Conservation (phyloP, 1,140 invertebrate genomes). For the Drosophila yakuba region DNA sequence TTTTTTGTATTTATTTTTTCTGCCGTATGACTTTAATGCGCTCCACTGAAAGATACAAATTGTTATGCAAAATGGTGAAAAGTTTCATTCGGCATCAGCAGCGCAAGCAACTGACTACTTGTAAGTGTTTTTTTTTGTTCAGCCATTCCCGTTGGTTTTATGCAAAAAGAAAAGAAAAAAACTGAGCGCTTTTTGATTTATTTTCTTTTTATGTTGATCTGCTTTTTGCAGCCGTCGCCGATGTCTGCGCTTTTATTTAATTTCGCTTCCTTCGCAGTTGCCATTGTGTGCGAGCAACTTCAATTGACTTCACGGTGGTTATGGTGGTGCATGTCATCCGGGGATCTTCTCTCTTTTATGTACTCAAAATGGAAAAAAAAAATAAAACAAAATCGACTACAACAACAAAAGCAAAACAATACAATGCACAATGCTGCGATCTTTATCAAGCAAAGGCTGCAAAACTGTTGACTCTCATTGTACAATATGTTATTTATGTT, state of each 20-base stretch:
- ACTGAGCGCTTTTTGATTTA: slow-evolving; percentile 67
- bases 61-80: slow-evolving; percentile 83
- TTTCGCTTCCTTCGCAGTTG: slow-evolving; percentile 50
- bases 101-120: slow-evolving; percentile 51
- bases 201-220: slow-evolving; percentile 83
- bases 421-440: slow-evolving; percentile 74
- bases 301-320: slow-evolving; percentile 73
- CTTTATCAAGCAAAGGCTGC: slow-evolving; percentile 54
- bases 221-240: slow-evolving; percentile 58
- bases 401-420: slow-evolving; percentile 21
- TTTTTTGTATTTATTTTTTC: slow-evolving; percentile 1
- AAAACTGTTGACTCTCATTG: slow-evolving; percentile 71
- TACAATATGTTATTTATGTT: slow-evolving; percentile 76
- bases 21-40: slow-evolving; percentile 77
- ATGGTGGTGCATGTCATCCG: slow-evolving; percentile 37
- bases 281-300: slow-evolving; percentile 60
- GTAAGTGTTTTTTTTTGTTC: slow-evolving; percentile 13
- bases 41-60: slow-evolving; percentile 83
- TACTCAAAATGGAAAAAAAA: not conserved
- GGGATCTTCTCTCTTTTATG: slow-evolving; percentile 40
- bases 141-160: slow-evolving; percentile 58
- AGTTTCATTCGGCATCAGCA: slow-evolving; percentile 69
- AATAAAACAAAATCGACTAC: not conserved
- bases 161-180: slow-evolving; percentile 39
- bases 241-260: slow-evolving; percentile 73